Conservation (phyloP, 2,797 vertebrate species). For the Protonibea diacanthus region DNA sequence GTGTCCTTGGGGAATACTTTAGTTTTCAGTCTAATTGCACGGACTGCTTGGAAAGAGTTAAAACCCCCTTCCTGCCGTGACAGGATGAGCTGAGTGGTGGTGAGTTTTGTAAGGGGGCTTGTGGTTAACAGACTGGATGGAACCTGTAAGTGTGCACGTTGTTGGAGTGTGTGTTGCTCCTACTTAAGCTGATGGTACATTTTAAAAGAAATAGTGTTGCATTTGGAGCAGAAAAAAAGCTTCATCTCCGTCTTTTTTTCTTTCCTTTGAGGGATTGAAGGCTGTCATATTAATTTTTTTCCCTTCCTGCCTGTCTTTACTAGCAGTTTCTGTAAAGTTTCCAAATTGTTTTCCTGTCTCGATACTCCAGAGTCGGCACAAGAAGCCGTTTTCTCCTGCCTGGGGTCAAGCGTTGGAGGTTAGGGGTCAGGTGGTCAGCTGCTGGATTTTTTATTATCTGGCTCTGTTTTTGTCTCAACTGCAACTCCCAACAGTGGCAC, state of each 20-base stretch:
- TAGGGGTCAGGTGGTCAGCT: slow-evolving; percentile 21
- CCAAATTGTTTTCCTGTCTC: slow-evolving; percentile 6
- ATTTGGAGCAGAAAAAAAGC: neutral
- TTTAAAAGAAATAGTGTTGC: neutral
- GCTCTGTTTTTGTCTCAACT: neutral
- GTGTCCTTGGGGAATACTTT: slow-evolving; percentile 68
- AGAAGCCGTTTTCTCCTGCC: neutral
- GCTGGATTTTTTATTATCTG: slow-evolving; percentile 9
- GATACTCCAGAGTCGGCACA: neutral
- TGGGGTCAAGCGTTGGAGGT: slow-evolving; percentile 19
- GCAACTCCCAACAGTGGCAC: neutral
- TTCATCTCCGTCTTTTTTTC: neutral
- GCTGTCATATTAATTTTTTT: neutral
- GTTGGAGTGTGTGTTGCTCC: slow-evolving; percentile 4
- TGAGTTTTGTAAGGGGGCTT: slow-evolving; percentile 24
- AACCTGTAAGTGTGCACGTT: slow-evolving; percentile 20
- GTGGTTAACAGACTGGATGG: slow-evolving; percentile 41
- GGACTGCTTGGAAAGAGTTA: slow-evolving; percentile 45
- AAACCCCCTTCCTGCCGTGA: slow-evolving; percentile 59
- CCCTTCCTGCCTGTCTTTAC: neutral
- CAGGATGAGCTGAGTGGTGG: slow-evolving; percentile 47
- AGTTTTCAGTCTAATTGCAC: slow-evolving; percentile 67
- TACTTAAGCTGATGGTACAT: neutral
- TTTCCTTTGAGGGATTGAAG: neutral
- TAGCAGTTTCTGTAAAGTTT: slow-evolving; percentile 22